Conservation (phyloP, 2,113 vertebrate genomes). For the Chionomys nivalis region DNA sequence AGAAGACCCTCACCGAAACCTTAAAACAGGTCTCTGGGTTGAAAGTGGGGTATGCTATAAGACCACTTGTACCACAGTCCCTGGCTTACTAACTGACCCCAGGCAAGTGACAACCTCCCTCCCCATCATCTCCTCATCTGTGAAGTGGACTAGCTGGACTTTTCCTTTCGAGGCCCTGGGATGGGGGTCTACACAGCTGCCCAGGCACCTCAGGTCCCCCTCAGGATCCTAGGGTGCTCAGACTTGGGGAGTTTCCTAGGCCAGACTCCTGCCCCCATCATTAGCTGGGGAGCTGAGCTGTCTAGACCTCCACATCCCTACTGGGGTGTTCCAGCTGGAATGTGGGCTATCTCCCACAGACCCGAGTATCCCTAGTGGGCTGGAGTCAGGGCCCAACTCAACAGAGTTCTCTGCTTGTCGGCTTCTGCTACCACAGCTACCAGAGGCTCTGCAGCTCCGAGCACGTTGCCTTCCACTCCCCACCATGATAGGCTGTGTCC, state of each 20-base stretch:
- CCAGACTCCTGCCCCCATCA: neutral
- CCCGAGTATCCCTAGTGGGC: neutral
- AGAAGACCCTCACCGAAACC: neutral
- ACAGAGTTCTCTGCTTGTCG: too few species aligned
- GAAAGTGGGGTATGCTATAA: neutral
- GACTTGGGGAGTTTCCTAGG: neutral
- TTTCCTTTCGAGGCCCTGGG: neutral
- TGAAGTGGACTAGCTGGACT: neutral
- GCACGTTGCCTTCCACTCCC: too few species aligned
- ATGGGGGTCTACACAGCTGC: neutral
- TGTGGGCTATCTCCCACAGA: neutral
- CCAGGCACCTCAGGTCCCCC: too few species aligned
- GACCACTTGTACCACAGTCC: neutral
- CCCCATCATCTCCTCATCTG: neutral
- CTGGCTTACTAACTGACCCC: neutral
- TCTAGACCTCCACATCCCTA: too few species aligned
- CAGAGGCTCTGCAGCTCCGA: neutral
- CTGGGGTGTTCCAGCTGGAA: too few species aligned
- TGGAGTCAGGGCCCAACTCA: neutral
- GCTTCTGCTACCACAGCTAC: neutral
- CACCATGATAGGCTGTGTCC: neutral
- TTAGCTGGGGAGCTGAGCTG: neutral
- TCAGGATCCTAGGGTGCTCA: neutral
- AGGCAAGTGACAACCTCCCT: neutral
- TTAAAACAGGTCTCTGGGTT: neutral